A percentile compares a stretch with the other conserved stretches of the same genome.
These are phyloP conservation scores for Lampropteryx suffumata DNA, from an alignment of 2,888 invertebrate species.

Conservation along the genomic window DNA sequence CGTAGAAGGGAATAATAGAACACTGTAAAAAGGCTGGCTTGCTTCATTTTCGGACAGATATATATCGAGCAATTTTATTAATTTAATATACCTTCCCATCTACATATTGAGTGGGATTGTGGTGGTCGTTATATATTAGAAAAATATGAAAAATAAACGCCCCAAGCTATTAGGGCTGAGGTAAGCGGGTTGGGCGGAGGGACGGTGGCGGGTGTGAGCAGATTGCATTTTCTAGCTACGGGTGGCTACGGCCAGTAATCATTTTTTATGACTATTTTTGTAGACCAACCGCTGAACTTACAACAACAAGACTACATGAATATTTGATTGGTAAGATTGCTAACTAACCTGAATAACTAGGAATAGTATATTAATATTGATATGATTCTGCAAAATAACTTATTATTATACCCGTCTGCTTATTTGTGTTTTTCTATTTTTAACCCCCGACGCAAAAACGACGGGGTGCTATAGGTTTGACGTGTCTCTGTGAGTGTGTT, in stretches of 20 bases:
- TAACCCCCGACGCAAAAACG: too few species aligned
- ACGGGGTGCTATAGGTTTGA: too few species aligned
- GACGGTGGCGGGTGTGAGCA: slow-evolving; percentile 47
- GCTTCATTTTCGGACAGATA: too few species aligned
- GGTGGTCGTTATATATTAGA: slow-evolving; percentile 51
- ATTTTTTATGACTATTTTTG: slow-evolving; percentile 77
- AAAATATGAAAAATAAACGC: slow-evolving; percentile 66
- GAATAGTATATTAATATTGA: too few species aligned
- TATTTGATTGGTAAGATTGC: neutral
- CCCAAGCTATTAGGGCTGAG: slow-evolving; percentile 57
- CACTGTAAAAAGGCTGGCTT: too few species aligned
- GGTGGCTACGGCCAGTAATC: slow-evolving; percentile 75
- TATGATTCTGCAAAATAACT: too few species aligned
- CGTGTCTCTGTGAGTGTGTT: too few species aligned
- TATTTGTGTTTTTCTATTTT: too few species aligned
- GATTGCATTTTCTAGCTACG: slow-evolving; percentile 79
- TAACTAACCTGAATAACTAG: too few species aligned
- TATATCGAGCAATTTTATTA: slow-evolving; percentile 27
- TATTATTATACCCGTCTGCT: too few species aligned
- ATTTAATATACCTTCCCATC: slow-evolving; percentile 30
- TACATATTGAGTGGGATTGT: slow-evolving; percentile 39
- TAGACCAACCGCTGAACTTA: slow-evolving; percentile 49
- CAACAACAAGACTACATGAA: slow-evolving; percentile 3
- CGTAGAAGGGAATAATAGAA: too few species aligned
- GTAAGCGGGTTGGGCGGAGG: slow-evolving; percentile 37